These are phyloP conservation scores for Okamejei kenojei DNA, from an alignment of 2,797 vertebrate species.

Conservation along the genomic window DNA sequence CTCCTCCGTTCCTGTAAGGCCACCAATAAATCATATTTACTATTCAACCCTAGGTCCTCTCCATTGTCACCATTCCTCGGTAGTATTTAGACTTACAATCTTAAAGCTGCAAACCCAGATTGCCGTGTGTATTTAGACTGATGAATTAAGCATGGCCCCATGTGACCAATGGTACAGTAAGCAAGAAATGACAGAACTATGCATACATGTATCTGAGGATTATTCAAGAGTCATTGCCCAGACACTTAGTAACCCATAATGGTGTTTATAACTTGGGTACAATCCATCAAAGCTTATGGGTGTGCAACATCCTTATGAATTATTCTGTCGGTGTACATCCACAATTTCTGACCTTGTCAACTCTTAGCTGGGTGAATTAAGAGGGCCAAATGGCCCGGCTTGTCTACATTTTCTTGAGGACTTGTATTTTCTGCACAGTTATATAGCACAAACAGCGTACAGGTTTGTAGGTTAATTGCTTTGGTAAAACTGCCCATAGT, in stretches of 20 bases:
- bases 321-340: neutral
- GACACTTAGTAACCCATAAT: neutral
- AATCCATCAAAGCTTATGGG: neutral
- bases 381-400: neutral
- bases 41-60: neutral
- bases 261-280: neutral
- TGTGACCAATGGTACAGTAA: neutral
- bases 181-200: neutral
- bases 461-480: too few species aligned
- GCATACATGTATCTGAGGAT: neutral
- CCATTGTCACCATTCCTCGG: neutral
- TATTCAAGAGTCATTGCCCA: neutral
- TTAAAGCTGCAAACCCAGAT: neutral
- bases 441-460: too few species aligned
- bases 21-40: too few species aligned
- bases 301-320: neutral
- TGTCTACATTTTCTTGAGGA: neutral
- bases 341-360: neutral
- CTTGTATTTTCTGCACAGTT: neutral
- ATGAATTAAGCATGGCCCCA: neutral
- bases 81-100: neutral
- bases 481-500: too few species aligned
- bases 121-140: neutral
- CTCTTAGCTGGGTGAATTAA: neutral
- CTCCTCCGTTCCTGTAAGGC: too few species aligned